These are phyloP conservation scores for Aleiodes alternator DNA, from an alignment of 2,888 invertebrate species.

Conservation along the genomic window DNA sequence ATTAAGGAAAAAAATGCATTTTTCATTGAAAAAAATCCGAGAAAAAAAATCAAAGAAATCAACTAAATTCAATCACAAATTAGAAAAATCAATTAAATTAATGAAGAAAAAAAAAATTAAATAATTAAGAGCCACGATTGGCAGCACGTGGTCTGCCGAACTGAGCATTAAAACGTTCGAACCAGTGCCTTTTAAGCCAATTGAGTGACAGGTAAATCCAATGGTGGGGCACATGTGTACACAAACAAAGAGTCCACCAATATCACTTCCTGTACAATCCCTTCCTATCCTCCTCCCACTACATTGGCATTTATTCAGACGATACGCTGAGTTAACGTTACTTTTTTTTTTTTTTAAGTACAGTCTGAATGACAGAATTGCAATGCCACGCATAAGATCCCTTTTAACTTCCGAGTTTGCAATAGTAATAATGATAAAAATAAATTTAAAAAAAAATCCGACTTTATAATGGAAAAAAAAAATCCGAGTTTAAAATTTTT, in stretches of 20 bases:
- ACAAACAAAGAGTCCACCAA: conserved; percentile 42
- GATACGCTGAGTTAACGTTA: conserved; percentile 7
- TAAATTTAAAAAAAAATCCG: too few relatives aligned
- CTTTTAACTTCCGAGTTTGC: conserved; percentile 14
- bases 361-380: conserved; percentile 37
- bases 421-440: too few relatives aligned
- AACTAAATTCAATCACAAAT: too few relatives aligned
- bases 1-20: too few relatives aligned
- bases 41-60: too few relatives aligned
- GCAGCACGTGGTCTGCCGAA: conserved; percentile 61
- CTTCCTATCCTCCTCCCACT: conserved; percentile 15
- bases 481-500: neutral
- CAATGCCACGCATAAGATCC: conserved; percentile 35
- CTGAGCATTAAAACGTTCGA: conserved; percentile 53
- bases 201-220: conserved; percentile 56
- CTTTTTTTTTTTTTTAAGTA: neutral
- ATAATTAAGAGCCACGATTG: conserved; percentile 46
- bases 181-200: conserved; percentile 59
- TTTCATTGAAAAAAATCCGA: too few relatives aligned
- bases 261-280: conserved; percentile 51
- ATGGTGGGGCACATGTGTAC: conserved; percentile 56
- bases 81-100: neutral
- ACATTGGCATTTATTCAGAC: neutral
- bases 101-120: neutral
- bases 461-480: too few relatives aligned